A percentile compares a stretch with the other conserved stretches of the same genome.
These are phyloP conservation scores for Dynastes hyllus DNA, from an alignment of 2,888 invertebrate genomes.

Conservation along the genomic window DNA sequence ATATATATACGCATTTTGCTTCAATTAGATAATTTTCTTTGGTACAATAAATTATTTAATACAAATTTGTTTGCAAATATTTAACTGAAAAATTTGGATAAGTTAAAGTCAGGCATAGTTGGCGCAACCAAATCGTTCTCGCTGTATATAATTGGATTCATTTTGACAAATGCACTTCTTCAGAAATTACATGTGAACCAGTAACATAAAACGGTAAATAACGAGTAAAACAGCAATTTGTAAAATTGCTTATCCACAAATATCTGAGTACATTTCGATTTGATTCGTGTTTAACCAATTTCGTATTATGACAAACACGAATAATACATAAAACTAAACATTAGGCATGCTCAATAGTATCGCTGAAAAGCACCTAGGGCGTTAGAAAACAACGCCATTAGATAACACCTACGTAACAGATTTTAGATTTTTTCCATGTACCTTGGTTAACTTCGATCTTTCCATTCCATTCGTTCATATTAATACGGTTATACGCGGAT, in stretches of 20 bases:
- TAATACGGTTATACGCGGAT: constrained; percentile 7
- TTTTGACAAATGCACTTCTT: too few species aligned
- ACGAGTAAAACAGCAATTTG: not conserved
- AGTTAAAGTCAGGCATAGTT: too few species aligned
- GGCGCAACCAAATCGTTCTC: too few species aligned
- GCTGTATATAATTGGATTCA: too few species aligned
- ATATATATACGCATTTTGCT: too few species aligned
- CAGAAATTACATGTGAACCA: too few species aligned
- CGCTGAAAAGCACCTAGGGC: constrained; percentile 12
- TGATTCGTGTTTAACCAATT: not conserved
- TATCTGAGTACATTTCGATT: constrained; percentile 5
- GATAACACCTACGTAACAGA: constrained; percentile 34
- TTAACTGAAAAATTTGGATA: too few species aligned
- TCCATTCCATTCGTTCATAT: constrained; percentile 2
- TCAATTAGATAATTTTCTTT: too few species aligned
- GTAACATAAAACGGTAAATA: not conserved
- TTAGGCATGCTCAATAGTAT: constrained; percentile 16
- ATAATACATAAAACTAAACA: constrained; percentile 19
- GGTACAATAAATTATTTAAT: too few species aligned
- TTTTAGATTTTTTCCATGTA: constrained; percentile 16
- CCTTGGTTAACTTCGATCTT: constrained; percentile 11
- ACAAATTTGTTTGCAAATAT: too few species aligned
- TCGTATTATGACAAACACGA: constrained; percentile 11
- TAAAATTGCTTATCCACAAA: constrained; percentile 6
- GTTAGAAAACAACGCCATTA: constrained; percentile 4